Conservation (phyloP, 2,888 invertebrate genomes). For the Drosophila yooni region DNA sequence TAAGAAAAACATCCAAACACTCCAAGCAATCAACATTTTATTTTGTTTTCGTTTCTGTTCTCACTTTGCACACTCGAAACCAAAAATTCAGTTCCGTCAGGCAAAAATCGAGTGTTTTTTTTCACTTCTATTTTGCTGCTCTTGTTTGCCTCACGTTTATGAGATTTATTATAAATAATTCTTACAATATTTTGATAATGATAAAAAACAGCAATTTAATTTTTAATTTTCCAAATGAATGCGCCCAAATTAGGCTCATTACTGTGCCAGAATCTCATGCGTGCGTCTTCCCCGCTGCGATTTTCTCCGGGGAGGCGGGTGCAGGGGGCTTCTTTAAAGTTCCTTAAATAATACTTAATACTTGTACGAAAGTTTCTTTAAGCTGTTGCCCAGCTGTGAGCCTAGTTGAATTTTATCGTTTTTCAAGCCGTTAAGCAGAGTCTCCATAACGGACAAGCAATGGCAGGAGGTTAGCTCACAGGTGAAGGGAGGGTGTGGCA, state of each 20-base stretch:
- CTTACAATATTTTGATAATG: constrained; percentile 50
- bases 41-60: background rate
- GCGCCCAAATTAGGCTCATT: constrained; percentile 78
- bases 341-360: constrained; percentile 33
- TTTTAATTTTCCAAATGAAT: constrained; percentile 81
- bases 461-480: constrained; percentile 2
- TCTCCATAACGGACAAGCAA: constrained; percentile 37
- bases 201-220: constrained; percentile 69
- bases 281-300: constrained; percentile 13
- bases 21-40: background rate
- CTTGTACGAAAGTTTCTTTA: constrained; percentile 29
- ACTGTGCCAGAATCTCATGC: constrained; percentile 47
- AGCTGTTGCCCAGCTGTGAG: constrained; percentile 39
- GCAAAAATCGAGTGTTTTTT: constrained; percentile 17
- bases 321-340: constrained; percentile 44
- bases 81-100: constrained; percentile 26
- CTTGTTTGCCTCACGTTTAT: constrained; percentile 58
- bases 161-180: constrained; percentile 73
- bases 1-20: background rate
- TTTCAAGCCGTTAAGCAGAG: constrained; percentile 67
- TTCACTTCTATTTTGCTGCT: constrained; percentile 16
- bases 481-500: background rate
- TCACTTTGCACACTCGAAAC: constrained; percentile 1
- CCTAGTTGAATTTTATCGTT: constrained; percentile 69
- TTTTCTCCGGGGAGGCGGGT: background rate